A percentile compares a stretch with the other conserved stretches of the same genome.
Conservation (phyloP, 2,797 vertebrate genomes). For the Merluccius polli region DNA sequence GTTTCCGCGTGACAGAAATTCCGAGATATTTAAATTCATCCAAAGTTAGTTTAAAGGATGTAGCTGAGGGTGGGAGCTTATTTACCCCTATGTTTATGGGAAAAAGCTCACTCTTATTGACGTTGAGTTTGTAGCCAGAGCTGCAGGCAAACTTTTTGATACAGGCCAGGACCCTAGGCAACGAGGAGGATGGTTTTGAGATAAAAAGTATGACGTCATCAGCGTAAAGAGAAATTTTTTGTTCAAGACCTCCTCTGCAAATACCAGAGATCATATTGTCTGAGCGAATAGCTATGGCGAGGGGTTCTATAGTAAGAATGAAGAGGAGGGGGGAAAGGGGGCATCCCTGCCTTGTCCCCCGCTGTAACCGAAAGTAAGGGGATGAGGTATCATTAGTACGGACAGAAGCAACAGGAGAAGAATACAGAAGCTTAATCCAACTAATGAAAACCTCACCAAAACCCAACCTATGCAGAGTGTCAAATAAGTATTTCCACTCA, state of each 20-base stretch:
- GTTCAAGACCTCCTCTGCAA: not conserved
- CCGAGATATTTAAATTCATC: conserved; percentile 1
- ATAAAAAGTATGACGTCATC: conserved; percentile 12
- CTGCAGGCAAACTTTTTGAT: not conserved
- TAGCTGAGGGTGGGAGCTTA: not conserved
- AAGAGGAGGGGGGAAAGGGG: conserved; percentile 8
- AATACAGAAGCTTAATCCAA: conserved; percentile 49
- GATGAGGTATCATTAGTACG: conserved; percentile 34
- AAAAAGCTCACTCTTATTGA: not conserved
- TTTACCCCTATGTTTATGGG: not conserved
- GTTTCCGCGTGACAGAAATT: not conserved
- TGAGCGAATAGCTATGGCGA: not conserved
- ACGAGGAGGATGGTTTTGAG: not conserved
- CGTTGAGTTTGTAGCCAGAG: not conserved
- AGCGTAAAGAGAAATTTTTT: conserved; percentile 2
- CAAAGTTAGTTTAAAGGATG: too few species aligned
- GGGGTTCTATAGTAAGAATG: not conserved
- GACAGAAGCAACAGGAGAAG: conserved; percentile 29
- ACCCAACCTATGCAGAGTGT: conserved; percentile 14
- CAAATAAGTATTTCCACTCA: not conserved
- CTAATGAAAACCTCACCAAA: conserved; percentile 2
- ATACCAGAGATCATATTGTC: not conserved
- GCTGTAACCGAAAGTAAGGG: conserved; percentile 17
- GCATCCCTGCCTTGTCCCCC: conserved; percentile 2
- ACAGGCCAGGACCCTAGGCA: not conserved